These are phyloP conservation scores for Aphrocallistes beatrix DNA, from an alignment of 37 sponge, comb jelly and placozoan genomes.

Conservation along the genomic window DNA sequence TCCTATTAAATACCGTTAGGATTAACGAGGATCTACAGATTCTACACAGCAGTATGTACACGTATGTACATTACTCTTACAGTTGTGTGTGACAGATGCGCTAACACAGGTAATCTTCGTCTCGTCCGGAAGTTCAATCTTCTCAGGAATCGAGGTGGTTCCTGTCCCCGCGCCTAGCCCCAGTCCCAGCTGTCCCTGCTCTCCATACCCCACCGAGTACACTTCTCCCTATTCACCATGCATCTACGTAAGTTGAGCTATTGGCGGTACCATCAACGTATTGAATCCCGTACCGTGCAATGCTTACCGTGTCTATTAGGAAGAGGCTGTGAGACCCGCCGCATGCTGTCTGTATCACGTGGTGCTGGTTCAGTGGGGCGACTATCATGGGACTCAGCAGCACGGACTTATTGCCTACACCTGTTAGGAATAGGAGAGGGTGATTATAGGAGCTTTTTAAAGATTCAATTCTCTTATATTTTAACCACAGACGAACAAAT, in stretches of 20 bases:
- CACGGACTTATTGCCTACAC: neutral
- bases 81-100: conserved; percentile 46
- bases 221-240: conserved; percentile 40
- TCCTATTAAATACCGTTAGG: no score
- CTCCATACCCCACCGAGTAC: conserved; percentile 39
- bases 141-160: conserved; percentile 28
- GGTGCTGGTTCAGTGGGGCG: neutral
- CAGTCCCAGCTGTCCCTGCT: conserved; percentile 53
- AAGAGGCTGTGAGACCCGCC: conserved; percentile 52
- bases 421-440: neutral
- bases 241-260: no score
- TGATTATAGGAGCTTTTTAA: no score
- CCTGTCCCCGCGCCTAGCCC: conserved; percentile 18
- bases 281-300: neutral
- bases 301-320: conserved; percentile 40
- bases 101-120: conserved; percentile 28
- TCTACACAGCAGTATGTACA: no score
- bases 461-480: no score
- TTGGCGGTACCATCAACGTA: neutral
- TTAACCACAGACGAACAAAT: no score
- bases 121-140: conserved; percentile 16
- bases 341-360: conserved; percentile 39
- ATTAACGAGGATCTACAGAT: no score
- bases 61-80: no score
- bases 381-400: neutral